These are phyloP conservation scores for Cheumatopsyche charites DNA, from an alignment of 1,140 invertebrate species.

Conservation along the genomic window DNA sequence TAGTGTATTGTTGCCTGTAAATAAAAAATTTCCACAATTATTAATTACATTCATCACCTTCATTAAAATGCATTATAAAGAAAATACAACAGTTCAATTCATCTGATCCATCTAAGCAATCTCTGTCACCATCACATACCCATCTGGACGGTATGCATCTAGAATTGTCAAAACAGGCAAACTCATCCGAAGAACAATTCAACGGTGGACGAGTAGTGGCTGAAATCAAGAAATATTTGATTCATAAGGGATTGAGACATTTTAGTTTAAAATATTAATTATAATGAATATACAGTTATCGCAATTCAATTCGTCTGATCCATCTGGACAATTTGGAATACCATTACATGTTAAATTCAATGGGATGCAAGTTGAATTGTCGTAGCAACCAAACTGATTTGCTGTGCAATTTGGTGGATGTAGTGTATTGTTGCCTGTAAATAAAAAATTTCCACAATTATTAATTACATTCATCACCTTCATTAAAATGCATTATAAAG, in stretches of 20 bases:
- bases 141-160: background rate
- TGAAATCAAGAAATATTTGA: too few relatives aligned
- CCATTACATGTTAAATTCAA: background rate
- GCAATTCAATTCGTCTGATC: background rate
- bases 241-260: too few relatives aligned
- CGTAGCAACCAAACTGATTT: background rate
- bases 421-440: too few relatives aligned
- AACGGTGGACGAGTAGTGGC: too few relatives aligned
- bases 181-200: constrained; percentile 39
- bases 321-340: background rate
- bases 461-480: background rate
- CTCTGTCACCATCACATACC: background rate
- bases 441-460: too few relatives aligned
- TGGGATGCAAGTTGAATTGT: constrained; percentile 48
- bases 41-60: background rate
- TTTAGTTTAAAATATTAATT: too few relatives aligned
- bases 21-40: too few relatives aligned
- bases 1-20: too few relatives aligned
- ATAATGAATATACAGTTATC: too few relatives aligned
- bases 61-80: background rate
- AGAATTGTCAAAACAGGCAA: background rate
- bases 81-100: constrained; percentile 41
- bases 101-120: background rate
- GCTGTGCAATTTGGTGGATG: background rate
- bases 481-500: background rate